phyloP scores from a whole-genome alignment of 1,140 invertebrate species.

The Ostrea denselamellosa region DNA sequence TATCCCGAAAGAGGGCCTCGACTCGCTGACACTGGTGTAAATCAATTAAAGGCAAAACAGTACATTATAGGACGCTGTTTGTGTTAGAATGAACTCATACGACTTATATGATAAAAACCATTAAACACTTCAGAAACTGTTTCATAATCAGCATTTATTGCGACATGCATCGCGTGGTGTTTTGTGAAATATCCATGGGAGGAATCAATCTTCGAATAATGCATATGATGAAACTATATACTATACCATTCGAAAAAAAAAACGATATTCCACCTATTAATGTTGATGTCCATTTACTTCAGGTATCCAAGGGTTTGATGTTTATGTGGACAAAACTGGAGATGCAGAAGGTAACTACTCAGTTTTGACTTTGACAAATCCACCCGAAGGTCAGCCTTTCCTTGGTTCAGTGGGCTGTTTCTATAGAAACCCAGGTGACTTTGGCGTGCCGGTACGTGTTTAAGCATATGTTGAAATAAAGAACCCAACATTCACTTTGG shows the following conservation, averaged over 20 bases:
- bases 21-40: constrained; percentile 24
- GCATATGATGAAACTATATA: too few species aligned
- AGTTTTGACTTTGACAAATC: constrained; percentile 85
- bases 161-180: too few species aligned
- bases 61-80: neutral
- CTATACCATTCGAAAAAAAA: too few species aligned
- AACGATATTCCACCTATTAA: neutral
- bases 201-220: too few species aligned
- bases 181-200: too few species aligned
- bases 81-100: neutral
- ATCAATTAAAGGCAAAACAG: neutral
- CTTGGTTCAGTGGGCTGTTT: constrained; percentile 54
- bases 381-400: neutral
- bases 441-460: constrained; percentile 59
- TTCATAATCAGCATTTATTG: neutral
- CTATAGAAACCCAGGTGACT: constrained; percentile 53
- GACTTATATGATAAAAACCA: neutral
- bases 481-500: neutral
- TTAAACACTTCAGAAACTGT: neutral
- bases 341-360: constrained; percentile 98
- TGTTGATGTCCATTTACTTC: neutral
- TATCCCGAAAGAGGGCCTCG: neutral
- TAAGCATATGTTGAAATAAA: neutral
- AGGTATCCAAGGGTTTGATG: constrained; percentile 95
- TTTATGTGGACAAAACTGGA: constrained; percentile 93